Percentiles rank a stretch among this genome's conserved stretches.
Conservation (phyloP, 1,140 invertebrate species). For the Lepidurus arcticus region DNA sequence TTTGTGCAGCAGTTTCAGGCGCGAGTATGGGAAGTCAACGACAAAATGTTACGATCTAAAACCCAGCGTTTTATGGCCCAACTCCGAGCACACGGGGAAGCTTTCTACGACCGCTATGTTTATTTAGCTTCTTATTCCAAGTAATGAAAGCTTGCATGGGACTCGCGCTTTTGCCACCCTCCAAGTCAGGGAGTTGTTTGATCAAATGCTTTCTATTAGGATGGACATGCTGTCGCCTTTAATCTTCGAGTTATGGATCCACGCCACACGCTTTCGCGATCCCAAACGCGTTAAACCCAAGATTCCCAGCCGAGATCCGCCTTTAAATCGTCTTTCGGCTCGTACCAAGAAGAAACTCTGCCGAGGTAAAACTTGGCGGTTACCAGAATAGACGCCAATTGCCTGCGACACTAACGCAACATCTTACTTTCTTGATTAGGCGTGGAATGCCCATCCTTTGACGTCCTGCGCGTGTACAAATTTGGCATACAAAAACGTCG, state of each 20-base stretch:
- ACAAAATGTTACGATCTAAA: conserved; percentile 36
- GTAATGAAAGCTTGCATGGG: conserved; percentile 30
- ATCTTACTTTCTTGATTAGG: conserved; percentile 35
- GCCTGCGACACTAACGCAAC: neutral
- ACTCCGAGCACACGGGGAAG: conserved; percentile 38
- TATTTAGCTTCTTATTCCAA: conserved; percentile 41
- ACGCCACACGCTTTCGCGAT: conserved; percentile 40
- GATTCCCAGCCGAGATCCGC: conserved; percentile 31
- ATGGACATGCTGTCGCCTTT: conserved; percentile 36
- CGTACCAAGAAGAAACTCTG: conserved; percentile 39
- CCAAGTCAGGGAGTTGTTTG: conserved; percentile 33
- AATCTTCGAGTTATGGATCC: conserved; percentile 40
- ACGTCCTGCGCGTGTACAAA: conserved; percentile 40
- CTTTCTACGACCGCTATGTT: conserved; percentile 40
- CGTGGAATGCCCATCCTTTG: conserved; percentile 41
- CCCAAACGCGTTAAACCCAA: conserved; percentile 34
- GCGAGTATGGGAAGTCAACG: conserved; percentile 40
- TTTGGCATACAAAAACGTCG: conserved; percentile 41
- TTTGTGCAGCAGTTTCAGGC: conserved; percentile 40
- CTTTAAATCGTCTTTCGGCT: conserved; percentile 35
- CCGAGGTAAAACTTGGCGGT: conserved; percentile 36
- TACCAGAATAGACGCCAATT: neutral
- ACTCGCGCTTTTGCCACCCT: neutral
- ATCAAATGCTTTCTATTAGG: conserved; percentile 5
- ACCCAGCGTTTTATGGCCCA: conserved; percentile 37